Base-by-base conservation (phyloP, 2,888 invertebrate species). In the Pyrochroa serraticornis region DNA sequence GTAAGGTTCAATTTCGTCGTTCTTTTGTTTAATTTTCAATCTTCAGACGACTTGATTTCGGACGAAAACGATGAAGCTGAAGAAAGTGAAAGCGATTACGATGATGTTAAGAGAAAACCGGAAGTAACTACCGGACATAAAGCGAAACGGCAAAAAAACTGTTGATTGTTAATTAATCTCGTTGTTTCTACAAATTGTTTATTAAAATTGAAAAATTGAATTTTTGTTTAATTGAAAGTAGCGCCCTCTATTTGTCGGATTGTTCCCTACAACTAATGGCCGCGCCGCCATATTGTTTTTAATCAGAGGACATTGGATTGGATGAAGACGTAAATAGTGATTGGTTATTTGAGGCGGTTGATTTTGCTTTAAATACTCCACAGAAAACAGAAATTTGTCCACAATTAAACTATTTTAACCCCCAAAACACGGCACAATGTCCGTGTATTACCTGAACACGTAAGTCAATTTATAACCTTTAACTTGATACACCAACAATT, bases 361-460 rank as follows among this genome's bases (percentile, higher is more conserved):
- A 49, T 56, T 53, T 42, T 30, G 46, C 58, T 59, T 57, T 57
- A 54, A 48, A 39, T 47, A 51, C 34, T 41, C 3, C 10, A n/a
- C 5, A 32, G 10, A 31, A 7, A 33, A 41, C 32, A 34, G 10
- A 7, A 10, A 3, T 46, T 45, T 33, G 14, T 7, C 31, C 30
- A 10, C 30, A 32, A 43, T 7, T 1, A 34, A 36, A 5, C 22
- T 5, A 2, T 22, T 22, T 22, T 22, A 47, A 22, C 10, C 9
- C 30, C 32, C 6, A 37, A 36, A 34, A 9, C 3, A 49, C 50
- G 47, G 47, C 50, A 49, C 5, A 22, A 64, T 70, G 85, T 88
- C 88, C 66, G 86, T 89, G 71, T 88, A 86, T 80, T 88, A 87
- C 77, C 85, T 89, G 70, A 87, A 87, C 78, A 80, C 87, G 88